Conservation (phyloP, 2,797 vertebrate species). For the Phrynocephalus guinanensis region DNA sequence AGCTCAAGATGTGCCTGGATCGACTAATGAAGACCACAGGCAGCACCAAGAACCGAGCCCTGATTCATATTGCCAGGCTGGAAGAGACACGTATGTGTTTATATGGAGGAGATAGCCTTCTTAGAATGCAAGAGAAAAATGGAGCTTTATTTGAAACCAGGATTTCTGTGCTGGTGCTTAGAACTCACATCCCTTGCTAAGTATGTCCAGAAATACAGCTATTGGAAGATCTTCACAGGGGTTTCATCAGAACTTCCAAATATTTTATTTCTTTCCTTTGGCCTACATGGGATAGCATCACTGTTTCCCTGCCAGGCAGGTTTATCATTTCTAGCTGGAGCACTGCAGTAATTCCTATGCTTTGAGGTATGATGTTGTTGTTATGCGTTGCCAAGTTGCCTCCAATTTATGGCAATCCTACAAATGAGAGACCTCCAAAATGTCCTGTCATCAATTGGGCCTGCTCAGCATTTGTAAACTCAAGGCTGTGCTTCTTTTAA, state of each 20-base stretch:
- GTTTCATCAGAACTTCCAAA: background rate
- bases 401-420: no score
- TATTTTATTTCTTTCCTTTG: background rate
- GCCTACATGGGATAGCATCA: background rate
- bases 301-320: background rate
- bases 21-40: conserved; percentile 84
- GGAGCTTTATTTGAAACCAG: background rate
- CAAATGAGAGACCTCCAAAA: no score
- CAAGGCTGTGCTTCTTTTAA: no score
- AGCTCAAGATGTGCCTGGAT: conserved; percentile 89
- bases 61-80: conserved; percentile 94
- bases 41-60: conserved; percentile 92
- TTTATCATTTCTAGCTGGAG: background rate
- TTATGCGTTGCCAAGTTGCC: no score
- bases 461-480: no score
- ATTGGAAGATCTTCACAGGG: background rate
- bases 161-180: background rate
- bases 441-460: no score
- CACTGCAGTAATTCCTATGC: background rate
- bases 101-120: background rate
- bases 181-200: background rate
- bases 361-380: background rate
- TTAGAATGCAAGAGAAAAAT: background rate
- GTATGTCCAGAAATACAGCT: background rate
- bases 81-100: conserved; percentile 88